Base-by-base conservation (phyloP, 2,113 vertebrate genomes). In the Aphyosemion australe region DNA sequence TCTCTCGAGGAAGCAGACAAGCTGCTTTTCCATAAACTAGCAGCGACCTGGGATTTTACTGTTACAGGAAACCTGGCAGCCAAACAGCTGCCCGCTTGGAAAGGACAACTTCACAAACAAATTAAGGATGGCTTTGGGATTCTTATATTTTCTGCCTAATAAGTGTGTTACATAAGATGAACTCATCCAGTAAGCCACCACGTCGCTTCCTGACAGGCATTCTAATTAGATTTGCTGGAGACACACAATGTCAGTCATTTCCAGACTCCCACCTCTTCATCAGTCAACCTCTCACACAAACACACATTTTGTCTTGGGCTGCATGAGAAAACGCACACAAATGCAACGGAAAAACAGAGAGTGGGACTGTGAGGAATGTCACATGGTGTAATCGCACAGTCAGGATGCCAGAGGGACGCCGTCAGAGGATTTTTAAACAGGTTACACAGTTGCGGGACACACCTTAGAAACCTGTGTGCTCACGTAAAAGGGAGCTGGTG, bases 331-430 rank as follows among this genome's bases (percentile, higher is more conserved):
- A 79, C 31, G 14, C 48, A 54, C 41, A 65, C n/a, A 51, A 21
- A 62, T 42, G 74, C 49, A 50, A 39, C n/a, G 12, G 2, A 37
- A 37, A 37, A 37, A 37, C 6, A 8, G 10, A 59, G 72, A 12
- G 60, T 67, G 52, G 62, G 60, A 74, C 69, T 65, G 45, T 4
- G 10, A 84, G 72, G 87, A 88, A 87, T 84, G 84, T 89, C 84
- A 84, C 79, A 81, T 80, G 85, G 49, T 18, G 49, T 31, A 42
- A 79, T 72, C 73, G 43, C 42, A 62, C 3, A 20, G 32, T 19
- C 50, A 26, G 65, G 45, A 86, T 78, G 69, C 76, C 79, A 54
- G 20, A 75, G 32, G 32, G 71, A 39, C 8, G 8, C 20, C 10
- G 77, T 80, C 71, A 84, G 26, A 32, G 65, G 31, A 55, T 74